phyloP scores from a whole-genome alignment of 2,888 invertebrate species.

The Chalcis sispes region DNA sequence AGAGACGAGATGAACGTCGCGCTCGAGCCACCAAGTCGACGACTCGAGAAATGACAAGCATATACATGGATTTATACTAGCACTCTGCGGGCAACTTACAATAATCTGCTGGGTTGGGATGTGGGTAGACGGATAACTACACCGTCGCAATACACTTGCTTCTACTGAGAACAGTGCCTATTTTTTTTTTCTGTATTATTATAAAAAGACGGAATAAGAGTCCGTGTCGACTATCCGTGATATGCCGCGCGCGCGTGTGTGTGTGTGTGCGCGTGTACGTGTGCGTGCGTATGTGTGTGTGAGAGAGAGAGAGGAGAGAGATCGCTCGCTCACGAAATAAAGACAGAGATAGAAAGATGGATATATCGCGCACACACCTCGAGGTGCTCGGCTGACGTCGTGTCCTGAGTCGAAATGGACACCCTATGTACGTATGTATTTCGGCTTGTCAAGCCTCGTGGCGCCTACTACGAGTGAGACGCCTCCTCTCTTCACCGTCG shows the following conservation, averaged over 20 bases:
- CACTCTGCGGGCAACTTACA: no score
- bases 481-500: no score
- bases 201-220: neutral
- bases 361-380: conserved; percentile 33
- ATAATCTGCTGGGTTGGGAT: no score
- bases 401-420: neutral
- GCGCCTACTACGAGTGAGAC: no score
- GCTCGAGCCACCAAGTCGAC: no score
- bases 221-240: neutral
- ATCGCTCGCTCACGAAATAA: neutral
- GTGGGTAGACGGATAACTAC: neutral
- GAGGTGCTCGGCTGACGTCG: conserved; percentile 5
- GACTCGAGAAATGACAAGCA: no score
- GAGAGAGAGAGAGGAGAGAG: neutral
- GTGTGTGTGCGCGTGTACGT: neutral
- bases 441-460: no score
- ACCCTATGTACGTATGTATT: neutral
- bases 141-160: neutral
- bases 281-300: neutral
- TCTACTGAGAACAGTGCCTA: neutral
- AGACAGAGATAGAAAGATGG: neutral
- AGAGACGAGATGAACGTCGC: conserved; percentile 10
- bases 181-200: neutral
- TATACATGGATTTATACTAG: no score
- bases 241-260: neutral